Evolutionary conservation across 35 echinoderm and acorn worm species (phyloP), one percentile per base, ranked within the genome.

Genomic region (Ptychodera flava): DNA sequence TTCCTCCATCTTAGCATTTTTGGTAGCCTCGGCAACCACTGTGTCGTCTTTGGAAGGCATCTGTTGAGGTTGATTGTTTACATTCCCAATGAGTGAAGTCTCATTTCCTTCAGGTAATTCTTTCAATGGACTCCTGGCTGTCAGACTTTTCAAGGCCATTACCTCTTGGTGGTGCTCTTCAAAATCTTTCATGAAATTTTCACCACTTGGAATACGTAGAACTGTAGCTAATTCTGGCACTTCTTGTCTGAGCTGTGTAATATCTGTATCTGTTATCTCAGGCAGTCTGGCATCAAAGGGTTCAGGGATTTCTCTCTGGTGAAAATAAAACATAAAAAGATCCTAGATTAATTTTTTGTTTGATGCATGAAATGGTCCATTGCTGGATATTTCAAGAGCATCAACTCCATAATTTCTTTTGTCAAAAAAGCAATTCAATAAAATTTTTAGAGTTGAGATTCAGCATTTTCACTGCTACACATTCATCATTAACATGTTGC

Each of bases 181-280:
- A 64, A 64, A 64, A 6, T 64, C 37, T 92, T 83, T 29, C 86
- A 38, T 35, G 85, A 86, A 22, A 78, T 80, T 30, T 53, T 82
- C 1, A 87, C 33, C 77, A 92, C 76, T 31, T 88, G 82, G 33
- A 83, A 92, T 14, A 83, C 86, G 36, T 22, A 93, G 87, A 31
- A 81, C 75, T 29, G 78, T 29, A 28, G 87, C 81, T 28, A 97
- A 78, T 92, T 97, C 95, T 77, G 95, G 95, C 33, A 97, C 85
- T 33, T 93, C 37, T 83, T 92, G 79, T 64, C 79, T 88, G 30
- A 97, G 53, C 45, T 45, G 53, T 1, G 35, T 22, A 31, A 97
- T 91, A 77, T 93, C 95, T 29, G 83, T 79, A 15, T 84, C 29
- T 15, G 76, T 87, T 31, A 97, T 81, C 16, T 87, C 45, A 28